Evolutionary conservation across 2,113 vertebrate species (phyloP).

Genomic region (Odocoileus virginianus): DNA sequence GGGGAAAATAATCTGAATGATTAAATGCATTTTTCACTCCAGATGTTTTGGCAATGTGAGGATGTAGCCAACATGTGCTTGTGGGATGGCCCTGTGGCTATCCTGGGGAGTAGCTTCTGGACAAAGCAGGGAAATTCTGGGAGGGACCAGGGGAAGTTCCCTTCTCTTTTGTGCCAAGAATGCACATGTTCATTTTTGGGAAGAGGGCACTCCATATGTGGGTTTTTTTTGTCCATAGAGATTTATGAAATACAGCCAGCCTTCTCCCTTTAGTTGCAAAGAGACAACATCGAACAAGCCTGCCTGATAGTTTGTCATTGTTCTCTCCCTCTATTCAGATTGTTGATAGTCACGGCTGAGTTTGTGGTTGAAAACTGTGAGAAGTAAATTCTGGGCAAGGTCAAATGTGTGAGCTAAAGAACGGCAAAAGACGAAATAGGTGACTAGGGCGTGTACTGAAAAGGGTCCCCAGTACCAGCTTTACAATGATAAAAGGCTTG

Average conservation of each 20-base stretch:
- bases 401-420: background rate
- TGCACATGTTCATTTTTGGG: background rate
- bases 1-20: conserved; percentile 56
- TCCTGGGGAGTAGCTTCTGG: conserved; percentile 34
- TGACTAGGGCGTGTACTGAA: background rate
- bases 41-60: conserved; percentile 63
- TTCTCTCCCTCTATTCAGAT: background rate
- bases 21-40: conserved; percentile 59
- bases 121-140: background rate
- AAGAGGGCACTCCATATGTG: background rate
- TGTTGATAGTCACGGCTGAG: background rate
- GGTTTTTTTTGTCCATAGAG: background rate
- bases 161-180: background rate
- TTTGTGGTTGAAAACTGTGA: background rate
- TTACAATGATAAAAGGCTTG: background rate
- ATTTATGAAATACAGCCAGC: background rate
- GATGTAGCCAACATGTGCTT: background rate
- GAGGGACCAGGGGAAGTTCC: background rate
- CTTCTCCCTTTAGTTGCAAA: background rate
- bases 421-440: background rate
- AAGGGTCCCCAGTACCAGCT: background rate
- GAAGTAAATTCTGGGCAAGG: background rate
- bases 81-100: background rate
- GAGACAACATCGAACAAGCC: background rate
- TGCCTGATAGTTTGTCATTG: background rate